Evolutionary conservation across 1,140 invertebrate genomes (phyloP), one percentile per base, ranked within the genome.

Genomic region (Neoseiulus cucumeris): DNA sequence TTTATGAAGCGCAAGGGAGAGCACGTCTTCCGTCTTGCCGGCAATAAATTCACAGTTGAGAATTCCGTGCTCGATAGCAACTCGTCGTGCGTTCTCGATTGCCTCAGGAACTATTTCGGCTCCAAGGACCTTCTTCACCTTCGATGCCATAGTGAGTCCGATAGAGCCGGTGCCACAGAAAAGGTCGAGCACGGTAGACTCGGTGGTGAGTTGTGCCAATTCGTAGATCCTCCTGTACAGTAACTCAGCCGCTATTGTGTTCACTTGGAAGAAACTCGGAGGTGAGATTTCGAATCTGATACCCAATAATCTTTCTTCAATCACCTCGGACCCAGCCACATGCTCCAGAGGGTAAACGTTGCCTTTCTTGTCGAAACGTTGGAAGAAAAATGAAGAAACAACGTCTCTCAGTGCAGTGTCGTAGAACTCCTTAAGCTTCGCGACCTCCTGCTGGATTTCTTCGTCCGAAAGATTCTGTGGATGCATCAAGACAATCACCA

Each of bases 151-250:
- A 70, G 84, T 86, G 1, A 97, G 75, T 0, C 93, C 93, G 72
- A 99, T 97, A 4, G 92, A 94, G 17, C 95, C 95, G 7, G 91
- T 96, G 6, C 95, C 95, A 75, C 94, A 98, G 73, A 94, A 98
- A 66, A 98, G 84, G 75, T 99, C 95, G 1, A 99, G 72, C 4
- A 98, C 74, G 1, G 85, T 83, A 0, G 85, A 86, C 7, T 84
- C 75, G n/a, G 74, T 66, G 28, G 79, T 79, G 14, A 85, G 79
- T 29, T 81, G 72, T 22, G 82, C 83, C 67, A 91, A 74, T n/a
- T 91, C 85, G 29, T 85, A 87, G 1, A 92, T 85, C 30, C 82
- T 81, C 68, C 84, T 78, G 73, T 95, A 98, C 4, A 98, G 76
- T 41, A 92, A 79, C 75, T 92, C 87, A 0, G 92, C 88, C 9